Percentiles rank a stretch among this genome's conserved stretches.
Conservation (phyloP, 2,888 invertebrate species). For the Conus canariensis region DNA sequence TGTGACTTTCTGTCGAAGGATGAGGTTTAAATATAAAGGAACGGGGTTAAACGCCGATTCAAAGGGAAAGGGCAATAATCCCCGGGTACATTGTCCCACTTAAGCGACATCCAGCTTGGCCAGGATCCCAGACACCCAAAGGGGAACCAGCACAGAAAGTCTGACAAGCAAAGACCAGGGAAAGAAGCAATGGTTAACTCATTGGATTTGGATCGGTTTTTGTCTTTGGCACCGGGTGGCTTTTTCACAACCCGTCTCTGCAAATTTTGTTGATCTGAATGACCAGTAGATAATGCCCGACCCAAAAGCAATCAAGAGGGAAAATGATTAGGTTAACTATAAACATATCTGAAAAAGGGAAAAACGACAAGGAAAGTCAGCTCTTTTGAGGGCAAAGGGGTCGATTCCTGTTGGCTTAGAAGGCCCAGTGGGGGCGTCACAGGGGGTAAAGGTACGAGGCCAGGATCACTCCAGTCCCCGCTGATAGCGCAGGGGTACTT, state of each 20-base stretch:
- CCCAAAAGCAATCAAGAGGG: background rate
- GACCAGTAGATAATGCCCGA: background rate
- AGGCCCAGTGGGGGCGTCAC: background rate
- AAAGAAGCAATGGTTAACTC: background rate
- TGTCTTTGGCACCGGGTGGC: background rate
- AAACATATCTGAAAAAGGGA: background rate
- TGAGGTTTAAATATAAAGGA: background rate
- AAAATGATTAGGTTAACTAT: background rate
- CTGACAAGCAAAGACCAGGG: background rate
- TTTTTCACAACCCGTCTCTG: background rate
- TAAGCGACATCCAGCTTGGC: background rate
- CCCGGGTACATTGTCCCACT: background rate
- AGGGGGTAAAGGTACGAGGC: background rate
- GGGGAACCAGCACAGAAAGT: slow-evolving; percentile 2
- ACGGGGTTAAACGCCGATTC: background rate
- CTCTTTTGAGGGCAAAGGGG: background rate
- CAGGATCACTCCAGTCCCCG: background rate
- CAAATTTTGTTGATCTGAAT: background rate
- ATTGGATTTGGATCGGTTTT: background rate
- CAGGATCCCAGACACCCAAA: background rate
- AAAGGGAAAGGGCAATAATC: background rate
- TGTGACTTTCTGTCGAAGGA: background rate
- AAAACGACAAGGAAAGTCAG: background rate
- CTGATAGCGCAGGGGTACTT: background rate
- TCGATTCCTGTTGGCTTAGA: slow-evolving; percentile 9